These are phyloP conservation scores for Pygoscelis adeliae DNA, from an alignment of 2,113 vertebrate genomes.

Conservation along the genomic window DNA sequence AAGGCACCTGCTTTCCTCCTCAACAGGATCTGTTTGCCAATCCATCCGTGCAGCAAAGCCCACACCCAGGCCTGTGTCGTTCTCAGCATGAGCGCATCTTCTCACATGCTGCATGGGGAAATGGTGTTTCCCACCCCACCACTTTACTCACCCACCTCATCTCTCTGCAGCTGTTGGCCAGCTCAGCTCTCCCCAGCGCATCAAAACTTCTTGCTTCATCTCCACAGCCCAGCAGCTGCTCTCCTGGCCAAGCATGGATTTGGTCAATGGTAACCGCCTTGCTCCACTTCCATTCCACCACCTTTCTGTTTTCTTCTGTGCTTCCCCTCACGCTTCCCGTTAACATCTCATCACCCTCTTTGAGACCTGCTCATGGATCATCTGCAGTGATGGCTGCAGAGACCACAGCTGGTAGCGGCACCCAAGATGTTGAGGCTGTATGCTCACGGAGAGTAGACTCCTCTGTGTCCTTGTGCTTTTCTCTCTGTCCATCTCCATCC, in stretches of 20 bases:
- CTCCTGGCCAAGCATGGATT: background rate
- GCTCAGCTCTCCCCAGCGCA: background rate
- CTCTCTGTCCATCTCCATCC: background rate
- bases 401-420: background rate
- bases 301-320: background rate
- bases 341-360: background rate
- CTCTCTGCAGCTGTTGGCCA: background rate
- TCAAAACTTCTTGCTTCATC: background rate
- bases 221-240: background rate
- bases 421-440: background rate
- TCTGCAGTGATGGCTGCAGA: background rate
- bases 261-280: background rate
- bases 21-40: background rate
- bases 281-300: background rate
- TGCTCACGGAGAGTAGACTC: background rate
- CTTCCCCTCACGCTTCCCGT: background rate
- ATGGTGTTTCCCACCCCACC: background rate
- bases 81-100: background rate
- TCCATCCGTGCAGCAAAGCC: background rate
- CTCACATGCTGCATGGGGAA: background rate
- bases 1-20: background rate
- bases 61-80: accelerated
- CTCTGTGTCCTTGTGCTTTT: background rate
- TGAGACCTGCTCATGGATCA: background rate
- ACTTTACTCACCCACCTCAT: background rate